Base-by-base conservation (phyloP, 1,140 invertebrate genomes). In the Micrasema minimum region DNA sequence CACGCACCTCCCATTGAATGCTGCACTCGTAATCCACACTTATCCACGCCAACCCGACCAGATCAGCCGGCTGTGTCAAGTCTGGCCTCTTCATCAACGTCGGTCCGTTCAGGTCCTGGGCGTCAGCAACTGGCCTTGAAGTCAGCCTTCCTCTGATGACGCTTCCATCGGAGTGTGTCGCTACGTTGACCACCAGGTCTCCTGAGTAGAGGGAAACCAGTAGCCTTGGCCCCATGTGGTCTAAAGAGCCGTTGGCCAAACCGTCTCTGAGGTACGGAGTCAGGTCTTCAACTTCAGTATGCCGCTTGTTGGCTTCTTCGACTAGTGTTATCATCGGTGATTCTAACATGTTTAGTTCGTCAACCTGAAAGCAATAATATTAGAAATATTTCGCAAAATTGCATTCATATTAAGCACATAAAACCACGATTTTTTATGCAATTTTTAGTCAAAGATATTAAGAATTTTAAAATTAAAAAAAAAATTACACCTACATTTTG, bases 141-240 rank as follows among this genome's bases (percentile, higher is more conserved):
- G 86, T 79, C 0, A 96, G 78, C 41, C 88, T 82, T 0, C 93
- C 93, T 7, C 88, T 85, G 0, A 93, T 79, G 2, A 89, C 69
- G 74, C 83, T 77, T 66, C 79, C 77, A 77, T 87, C 85, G 55
- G 82, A 78, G 71, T 87, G 82, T 20, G 89, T 88, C 2, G 87
- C 88, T 16, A 93, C 90, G 71, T 91, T 90, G 0, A 95, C 86
- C 2, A 88, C 88, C 6, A 96, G 79, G 66, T 94, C 91, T 1
- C 92, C 93, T 31, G 89, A 88, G 75, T 95, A 93, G 0, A 96
- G 78, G 0, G 92, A 90, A 75, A 95, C 93, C 9, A 95, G 77
- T 1, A 92, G 85, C 66, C 89, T 86, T 1, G 91, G 90, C 1
- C 86, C 88, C 20, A 91, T 81, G 69, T 87, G 85, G 12, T 88